phyloP scores from a whole-genome alignment of 37 sponge, comb jelly and placozoan genomes.

The Lycopodina hypogea region DNA sequence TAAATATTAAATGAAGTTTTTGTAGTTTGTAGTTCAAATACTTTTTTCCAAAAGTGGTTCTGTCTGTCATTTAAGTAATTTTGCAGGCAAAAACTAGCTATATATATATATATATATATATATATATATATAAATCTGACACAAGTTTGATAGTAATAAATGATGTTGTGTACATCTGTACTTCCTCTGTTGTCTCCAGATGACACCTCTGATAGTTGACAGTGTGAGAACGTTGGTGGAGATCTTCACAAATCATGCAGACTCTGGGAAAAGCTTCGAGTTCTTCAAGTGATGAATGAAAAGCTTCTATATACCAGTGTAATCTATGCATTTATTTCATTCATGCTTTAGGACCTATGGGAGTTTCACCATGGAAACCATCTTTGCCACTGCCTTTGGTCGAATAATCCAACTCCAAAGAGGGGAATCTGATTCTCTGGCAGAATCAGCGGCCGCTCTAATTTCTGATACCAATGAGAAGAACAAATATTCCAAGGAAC shows the following conservation, averaged over 20 bases:
- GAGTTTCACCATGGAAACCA: constrained; percentile 57
- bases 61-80: too few relatives aligned
- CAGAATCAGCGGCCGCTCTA: constrained; percentile 24
- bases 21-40: too few relatives aligned
- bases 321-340: constrained; percentile 23
- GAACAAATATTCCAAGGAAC: background rate
- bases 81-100: too few relatives aligned
- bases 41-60: too few relatives aligned
- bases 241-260: constrained; percentile 18
- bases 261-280: constrained; percentile 40
- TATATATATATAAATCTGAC: too few relatives aligned
- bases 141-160: too few relatives aligned
- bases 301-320: background rate
- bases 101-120: too few relatives aligned
- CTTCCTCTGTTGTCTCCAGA: constrained; percentile 22
- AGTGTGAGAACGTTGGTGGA: constrained; percentile 21
- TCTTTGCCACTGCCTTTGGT: constrained; percentile 75
- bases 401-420: constrained; percentile 26
- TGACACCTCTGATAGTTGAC: constrained; percentile 60
- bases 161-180: too few relatives aligned
- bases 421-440: constrained; percentile 50
- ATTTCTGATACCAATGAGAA: constrained; percentile 7
- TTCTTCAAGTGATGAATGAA: constrained; percentile 24
- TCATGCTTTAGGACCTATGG: constrained; percentile 26
- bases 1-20: too few relatives aligned